Percentiles rank a stretch among this genome's conserved stretches.
Evolutionary conservation across 2,113 vertebrate genomes (phyloP).

Genomic region (Stigmatopora argus): DNA sequence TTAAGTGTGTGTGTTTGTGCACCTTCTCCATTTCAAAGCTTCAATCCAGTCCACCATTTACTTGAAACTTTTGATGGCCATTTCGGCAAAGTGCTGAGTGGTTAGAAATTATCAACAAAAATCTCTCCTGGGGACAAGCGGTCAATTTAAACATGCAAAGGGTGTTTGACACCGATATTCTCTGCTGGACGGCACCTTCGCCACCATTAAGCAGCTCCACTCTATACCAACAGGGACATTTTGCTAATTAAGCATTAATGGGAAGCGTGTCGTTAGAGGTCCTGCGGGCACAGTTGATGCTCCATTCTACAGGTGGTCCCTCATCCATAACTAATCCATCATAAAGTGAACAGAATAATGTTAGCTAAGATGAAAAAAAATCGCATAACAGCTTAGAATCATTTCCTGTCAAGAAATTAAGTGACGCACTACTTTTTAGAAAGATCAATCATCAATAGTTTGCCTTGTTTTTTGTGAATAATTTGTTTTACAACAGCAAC

Average conservation of each 20-base stretch:
- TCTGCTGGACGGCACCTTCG: not conserved
- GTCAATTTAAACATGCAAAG: not conserved
- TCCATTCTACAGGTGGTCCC: not conserved
- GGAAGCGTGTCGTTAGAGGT: not conserved
- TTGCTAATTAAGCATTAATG: not conserved
- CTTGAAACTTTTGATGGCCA: not conserved
- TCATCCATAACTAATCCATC: not conserved
- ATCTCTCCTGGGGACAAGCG: not conserved
- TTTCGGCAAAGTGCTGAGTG: conserved; percentile 3
- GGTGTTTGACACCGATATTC: not conserved
- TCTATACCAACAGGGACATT: not conserved
- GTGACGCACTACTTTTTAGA: not conserved
- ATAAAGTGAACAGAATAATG: not conserved
- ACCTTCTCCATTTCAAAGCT: not conserved
- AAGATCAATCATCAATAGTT: not conserved
- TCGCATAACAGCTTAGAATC: not conserved
- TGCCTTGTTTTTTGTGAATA: not conserved
- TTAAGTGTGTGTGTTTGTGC: not conserved
- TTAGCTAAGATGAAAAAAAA: no score
- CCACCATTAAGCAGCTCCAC: not conserved
- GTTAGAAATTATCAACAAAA: not conserved
- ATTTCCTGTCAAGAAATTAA: not conserved
- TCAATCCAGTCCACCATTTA: not conserved
- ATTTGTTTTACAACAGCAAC: no score
- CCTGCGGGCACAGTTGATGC: not conserved